Percentiles rank a stretch among this genome's conserved stretches.
phyloP scores from a whole-genome alignment of 2,797 vertebrate species.

The Sparidentex hasta region DNA sequence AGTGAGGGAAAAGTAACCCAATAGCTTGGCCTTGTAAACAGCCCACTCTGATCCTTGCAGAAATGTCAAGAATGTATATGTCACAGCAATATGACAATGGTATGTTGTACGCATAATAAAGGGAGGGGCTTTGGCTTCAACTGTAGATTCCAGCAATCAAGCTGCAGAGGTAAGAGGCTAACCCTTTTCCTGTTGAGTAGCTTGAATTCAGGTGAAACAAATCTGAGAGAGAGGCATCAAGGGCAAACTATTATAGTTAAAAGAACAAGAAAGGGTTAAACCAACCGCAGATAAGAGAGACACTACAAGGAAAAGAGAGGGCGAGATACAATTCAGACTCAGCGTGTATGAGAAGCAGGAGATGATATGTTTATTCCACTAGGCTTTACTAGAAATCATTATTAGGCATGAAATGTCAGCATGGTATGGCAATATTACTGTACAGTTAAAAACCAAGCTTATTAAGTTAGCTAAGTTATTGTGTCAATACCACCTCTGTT shows the following conservation, averaged over 20 bases:
- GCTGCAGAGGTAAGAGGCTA: not conserved
- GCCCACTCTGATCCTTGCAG: conserved; percentile 47
- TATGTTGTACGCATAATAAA: conserved; percentile 58
- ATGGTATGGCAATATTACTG: no score
- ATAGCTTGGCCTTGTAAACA: conserved; percentile 58
- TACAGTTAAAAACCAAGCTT: no score
- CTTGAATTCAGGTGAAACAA: conserved; percentile 6
- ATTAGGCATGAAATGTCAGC: no score
- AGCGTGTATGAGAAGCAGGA: no score
- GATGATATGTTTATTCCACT: no score
- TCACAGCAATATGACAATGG: conserved; percentile 61
- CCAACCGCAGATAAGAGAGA: not conserved
- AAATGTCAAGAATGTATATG: conserved; percentile 78
- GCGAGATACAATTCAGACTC: not conserved
- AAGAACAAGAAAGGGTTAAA: not conserved
- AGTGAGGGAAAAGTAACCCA: conserved; percentile 56
- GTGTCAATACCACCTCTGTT: no score
- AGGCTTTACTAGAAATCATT: no score
- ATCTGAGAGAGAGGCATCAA: not conserved
- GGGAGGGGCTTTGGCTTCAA: conserved; percentile 42
- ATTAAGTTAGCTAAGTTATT: no score
- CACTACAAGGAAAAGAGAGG: not conserved
- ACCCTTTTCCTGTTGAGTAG: not conserved
- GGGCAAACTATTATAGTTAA: not conserved
- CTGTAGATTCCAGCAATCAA: conserved; percentile 41